Percentiles rank a stretch among this genome's conserved stretches.
Evolutionary conservation across 2,797 vertebrate species (phyloP).

Genomic region (Bradypodion pumilum): DNA sequence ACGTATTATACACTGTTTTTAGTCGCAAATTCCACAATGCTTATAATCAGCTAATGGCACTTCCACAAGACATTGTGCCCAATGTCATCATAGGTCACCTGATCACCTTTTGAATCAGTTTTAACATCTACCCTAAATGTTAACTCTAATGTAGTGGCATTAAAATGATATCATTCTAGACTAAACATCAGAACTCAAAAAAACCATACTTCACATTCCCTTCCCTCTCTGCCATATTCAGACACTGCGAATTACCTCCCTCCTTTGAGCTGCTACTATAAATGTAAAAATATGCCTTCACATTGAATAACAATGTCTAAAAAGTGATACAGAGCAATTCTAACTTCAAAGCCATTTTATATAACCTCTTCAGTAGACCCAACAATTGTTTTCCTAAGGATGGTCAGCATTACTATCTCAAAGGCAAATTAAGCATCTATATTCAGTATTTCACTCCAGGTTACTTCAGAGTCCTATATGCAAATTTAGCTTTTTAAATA

Average conservation of each 20-base stretch:
- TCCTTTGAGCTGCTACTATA: no score
- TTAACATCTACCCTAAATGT: background rate
- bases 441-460: no score
- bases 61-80: background rate
- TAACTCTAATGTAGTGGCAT: conserved; percentile 10
- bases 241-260: no score
- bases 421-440: no score
- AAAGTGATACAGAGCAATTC: background rate
- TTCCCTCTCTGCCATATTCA: no score
- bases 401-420: background rate
- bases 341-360: background rate
- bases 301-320: background rate
- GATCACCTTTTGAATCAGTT: conserved; percentile 4
- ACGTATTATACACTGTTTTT: background rate
- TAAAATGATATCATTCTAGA: background rate
- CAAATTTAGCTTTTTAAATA: no score
- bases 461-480: no score
- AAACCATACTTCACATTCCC: no score
- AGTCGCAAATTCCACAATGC: background rate
- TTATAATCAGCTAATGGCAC: conserved; percentile 8
- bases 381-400: background rate
- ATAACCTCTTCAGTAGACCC: background rate
- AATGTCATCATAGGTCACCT: background rate
- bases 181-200: background rate
- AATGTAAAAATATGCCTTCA: background rate